Evolutionary conservation across 2,888 invertebrate genomes (phyloP), one percentile per base, ranked within the genome.

Genomic region (Sinopyrophorus schimmeli): DNA sequence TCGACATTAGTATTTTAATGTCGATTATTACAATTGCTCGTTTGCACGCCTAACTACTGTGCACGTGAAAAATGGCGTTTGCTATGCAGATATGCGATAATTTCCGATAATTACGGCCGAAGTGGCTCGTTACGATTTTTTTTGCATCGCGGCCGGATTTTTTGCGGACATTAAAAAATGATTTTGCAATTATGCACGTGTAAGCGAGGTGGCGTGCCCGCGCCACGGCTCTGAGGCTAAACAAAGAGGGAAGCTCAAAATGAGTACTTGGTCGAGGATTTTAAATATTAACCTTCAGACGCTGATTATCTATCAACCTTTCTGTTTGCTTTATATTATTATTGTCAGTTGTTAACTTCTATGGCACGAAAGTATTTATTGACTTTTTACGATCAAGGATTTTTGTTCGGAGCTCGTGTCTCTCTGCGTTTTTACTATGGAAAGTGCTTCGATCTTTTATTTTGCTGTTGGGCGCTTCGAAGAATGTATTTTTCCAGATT

Each of bases 251-350:
- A 40, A 43, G 24, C 28, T 46, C 38, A 23, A 44, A 46, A 38
- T 38, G 46, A 38, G 31, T 38, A 38, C 23, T 46, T 46, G 38
- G 31, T 46, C 37, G 17, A 17, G 30, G 46, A 46, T 46, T 46
- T 39, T 31, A 24, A 46, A 39, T 46, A 24, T 39, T 34, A 30
- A 46, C 46, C 46, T 46, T 46, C 46, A 46, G 38, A 46, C 31
- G 38, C 14, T 20, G 46, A 46, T 46, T 46, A 38, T 39, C 21
- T 46, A 12, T 37, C 30, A 37, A 37, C 44, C 35, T 44, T 46
- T 46, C 38, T 38, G 38, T 38, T 30, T 17, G 11, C 18, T 46
- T 21, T 31, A 17, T 28, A 31, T 24, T 30, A 37, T 38, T 38
- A 37, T 30, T 37, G 26, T 16, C 30, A 24, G 26, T 32, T 34